Percentiles rank a stretch among this genome's conserved stretches.
Evolutionary conservation across 2,113 vertebrate species (phyloP).

Genomic region (Otolemur garnettii): DNA sequence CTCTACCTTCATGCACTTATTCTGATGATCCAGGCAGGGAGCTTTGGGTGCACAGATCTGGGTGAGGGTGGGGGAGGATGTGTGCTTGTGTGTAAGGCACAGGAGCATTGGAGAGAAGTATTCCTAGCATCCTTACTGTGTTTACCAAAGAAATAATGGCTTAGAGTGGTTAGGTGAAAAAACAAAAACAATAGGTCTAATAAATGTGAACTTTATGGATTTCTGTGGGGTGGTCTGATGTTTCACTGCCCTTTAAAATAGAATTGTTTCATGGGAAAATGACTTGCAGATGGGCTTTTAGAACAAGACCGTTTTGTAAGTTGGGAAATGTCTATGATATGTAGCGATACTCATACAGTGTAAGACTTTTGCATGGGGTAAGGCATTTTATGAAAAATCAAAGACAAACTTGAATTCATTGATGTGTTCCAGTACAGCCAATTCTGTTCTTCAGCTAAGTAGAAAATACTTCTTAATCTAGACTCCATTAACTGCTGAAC

Average conservation of each 20-base stretch:
- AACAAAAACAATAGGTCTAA: background rate
- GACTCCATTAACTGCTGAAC: background rate
- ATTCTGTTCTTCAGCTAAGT: conserved; percentile 52
- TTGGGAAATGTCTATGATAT: background rate
- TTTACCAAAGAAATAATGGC: conserved; percentile 16
- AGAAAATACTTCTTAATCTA: conserved; percentile 1
- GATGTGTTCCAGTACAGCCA: background rate
- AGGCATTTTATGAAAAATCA: conserved; percentile 31
- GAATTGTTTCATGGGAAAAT: conserved; percentile 47
- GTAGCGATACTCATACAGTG: background rate
- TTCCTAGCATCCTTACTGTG: background rate
- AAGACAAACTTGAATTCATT: conserved; percentile 46
- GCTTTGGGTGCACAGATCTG: background rate
- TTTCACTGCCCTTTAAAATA: background rate
- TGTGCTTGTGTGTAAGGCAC: background rate
- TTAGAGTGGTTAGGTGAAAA: background rate
- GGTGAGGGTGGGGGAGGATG: too few relatives aligned
- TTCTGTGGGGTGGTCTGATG: background rate
- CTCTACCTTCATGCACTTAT: background rate
- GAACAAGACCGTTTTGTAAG: background rate
- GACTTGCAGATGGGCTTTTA: background rate
- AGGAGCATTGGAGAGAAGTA: background rate
- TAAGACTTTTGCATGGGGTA: background rate
- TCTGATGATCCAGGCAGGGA: background rate
- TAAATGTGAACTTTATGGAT: background rate